Percentiles rank a stretch among this genome's conserved stretches.
Evolutionary conservation across 92 coral and sea anemone genomes (phyloP).

Genomic region (Porites lobata): DNA sequence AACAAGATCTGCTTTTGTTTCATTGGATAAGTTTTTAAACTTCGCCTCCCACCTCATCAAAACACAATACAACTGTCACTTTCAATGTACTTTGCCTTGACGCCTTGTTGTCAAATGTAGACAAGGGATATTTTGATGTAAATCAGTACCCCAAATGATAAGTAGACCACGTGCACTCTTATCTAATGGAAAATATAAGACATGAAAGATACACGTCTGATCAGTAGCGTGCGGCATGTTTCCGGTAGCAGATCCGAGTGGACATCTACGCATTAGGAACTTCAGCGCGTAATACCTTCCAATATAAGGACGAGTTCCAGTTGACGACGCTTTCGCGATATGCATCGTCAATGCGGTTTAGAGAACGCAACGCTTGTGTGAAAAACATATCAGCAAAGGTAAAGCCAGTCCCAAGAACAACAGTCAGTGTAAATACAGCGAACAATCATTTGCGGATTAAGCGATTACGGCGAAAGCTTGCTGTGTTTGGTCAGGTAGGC

Average conservation of each 20-base stretch:
- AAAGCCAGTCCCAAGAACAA: background rate
- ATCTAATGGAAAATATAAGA: conserved; percentile 75
- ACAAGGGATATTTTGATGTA: conserved; percentile 84
- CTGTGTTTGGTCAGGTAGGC: conserved; percentile 64
- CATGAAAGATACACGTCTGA: conserved; percentile 78
- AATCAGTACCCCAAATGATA: conserved; percentile 66
- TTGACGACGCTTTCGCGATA: background rate
- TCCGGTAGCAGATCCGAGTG: conserved; percentile 54
- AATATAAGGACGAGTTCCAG: background rate
- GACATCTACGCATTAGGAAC: conserved; percentile 10
- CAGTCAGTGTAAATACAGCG: conserved; percentile 48
- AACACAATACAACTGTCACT: conserved; percentile 72
- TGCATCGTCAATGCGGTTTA: background rate
- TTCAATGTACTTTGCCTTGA: conserved; percentile 65
- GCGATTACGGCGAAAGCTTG: conserved; percentile 57
- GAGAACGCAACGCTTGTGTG: conserved; percentile 16
- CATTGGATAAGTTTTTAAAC: conserved; percentile 79
- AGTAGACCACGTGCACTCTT: conserved; percentile 59
- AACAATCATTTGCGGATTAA: conserved; percentile 61
- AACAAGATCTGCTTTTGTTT: conserved; percentile 74
- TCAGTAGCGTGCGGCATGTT: conserved; percentile 67
- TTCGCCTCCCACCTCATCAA: conserved; percentile 94
- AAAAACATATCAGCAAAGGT: background rate
- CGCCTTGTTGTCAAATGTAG: conserved; percentile 72
- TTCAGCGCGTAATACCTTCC: conserved; percentile 11